Percentiles rank a stretch among this genome's conserved stretches.
These are phyloP conservation scores for Helicoverpa zea DNA, from an alignment of 1,140 invertebrate species.

Conservation along the genomic window DNA sequence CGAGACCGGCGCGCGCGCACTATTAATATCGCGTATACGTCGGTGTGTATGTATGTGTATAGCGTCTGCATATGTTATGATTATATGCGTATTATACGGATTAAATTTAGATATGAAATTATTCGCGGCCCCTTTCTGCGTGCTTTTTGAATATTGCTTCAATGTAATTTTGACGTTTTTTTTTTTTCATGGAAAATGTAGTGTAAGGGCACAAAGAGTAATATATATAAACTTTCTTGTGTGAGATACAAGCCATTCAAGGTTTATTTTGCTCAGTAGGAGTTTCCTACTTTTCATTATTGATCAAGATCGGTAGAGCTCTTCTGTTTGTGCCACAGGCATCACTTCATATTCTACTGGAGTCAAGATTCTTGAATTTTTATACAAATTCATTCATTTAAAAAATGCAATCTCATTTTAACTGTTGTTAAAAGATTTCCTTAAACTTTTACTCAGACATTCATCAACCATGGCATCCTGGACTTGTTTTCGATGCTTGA, in stretches of 20 bases:
- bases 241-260: not conserved
- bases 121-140: slow-evolving; percentile 33
- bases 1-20: slow-evolving; percentile 39
- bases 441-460: too few relatives aligned
- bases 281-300: too few relatives aligned
- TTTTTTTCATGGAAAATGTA: not conserved
- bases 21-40: slow-evolving; percentile 44
- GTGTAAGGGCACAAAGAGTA: not conserved
- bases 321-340: too few relatives aligned
- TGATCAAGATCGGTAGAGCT: too few relatives aligned
- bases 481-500: not conserved
- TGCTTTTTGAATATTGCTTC: slow-evolving; percentile 13
- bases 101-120: slow-evolving; percentile 43
- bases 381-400: too few relatives aligned
- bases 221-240: not conserved
- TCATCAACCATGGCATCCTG: too few relatives aligned
- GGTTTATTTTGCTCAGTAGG: too few relatives aligned
- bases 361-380: too few relatives aligned
- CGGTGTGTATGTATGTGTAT: slow-evolving; percentile 4
- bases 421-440: too few relatives aligned
- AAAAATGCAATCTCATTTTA: too few relatives aligned
- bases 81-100: slow-evolving; percentile 42
- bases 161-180: slow-evolving; percentile 6
- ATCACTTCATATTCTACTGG: too few relatives aligned
- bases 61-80: slow-evolving; percentile 38